These are phyloP conservation scores for Lithophane ornitopus DNA, from an alignment of 2,888 invertebrate species.

Conservation along the genomic window DNA sequence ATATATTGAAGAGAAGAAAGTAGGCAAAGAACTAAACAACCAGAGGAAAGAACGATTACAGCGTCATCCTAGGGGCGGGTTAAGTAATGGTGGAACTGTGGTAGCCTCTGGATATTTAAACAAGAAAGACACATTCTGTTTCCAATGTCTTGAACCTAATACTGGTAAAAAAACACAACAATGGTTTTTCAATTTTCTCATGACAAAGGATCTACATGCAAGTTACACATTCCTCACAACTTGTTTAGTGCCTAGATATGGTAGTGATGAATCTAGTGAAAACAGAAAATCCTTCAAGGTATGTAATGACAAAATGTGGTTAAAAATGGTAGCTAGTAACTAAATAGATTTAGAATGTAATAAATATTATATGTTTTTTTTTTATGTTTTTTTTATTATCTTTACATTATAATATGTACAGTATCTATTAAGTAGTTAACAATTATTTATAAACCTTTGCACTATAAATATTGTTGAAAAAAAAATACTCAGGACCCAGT, in stretches of 20 bases:
- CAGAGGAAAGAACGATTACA: conserved; percentile 12
- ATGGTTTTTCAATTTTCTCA: conserved; percentile 76
- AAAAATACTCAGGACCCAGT: background rate
- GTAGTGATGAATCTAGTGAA: background rate
- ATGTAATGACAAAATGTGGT: background rate
- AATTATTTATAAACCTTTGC: background rate
- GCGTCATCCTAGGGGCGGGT: no score
- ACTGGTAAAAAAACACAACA: conserved; percentile 67
- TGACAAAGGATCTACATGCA: conserved; percentile 73
- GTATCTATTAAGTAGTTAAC: background rate
- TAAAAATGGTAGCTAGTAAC: background rate
- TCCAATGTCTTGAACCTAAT: conserved; percentile 71
- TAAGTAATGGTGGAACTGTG: background rate
- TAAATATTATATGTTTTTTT: background rate
- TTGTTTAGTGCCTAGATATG: conserved; percentile 55
- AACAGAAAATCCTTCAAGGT: background rate
- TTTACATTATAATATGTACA: background rate
- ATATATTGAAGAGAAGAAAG: conserved; percentile 40
- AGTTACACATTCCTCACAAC: conserved; percentile 74
- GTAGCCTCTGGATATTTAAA: conserved; percentile 59
- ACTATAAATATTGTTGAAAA: background rate
- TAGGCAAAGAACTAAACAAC: conserved; percentile 1
- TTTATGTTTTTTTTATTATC: background rate
- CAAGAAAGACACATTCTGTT: conserved; percentile 72
- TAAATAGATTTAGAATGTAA: background rate